Percentiles rank a stretch among this genome's conserved stretches.
phyloP scores from a whole-genome alignment of 2,888 invertebrate genomes.

The Emmelina monodactyla region DNA sequence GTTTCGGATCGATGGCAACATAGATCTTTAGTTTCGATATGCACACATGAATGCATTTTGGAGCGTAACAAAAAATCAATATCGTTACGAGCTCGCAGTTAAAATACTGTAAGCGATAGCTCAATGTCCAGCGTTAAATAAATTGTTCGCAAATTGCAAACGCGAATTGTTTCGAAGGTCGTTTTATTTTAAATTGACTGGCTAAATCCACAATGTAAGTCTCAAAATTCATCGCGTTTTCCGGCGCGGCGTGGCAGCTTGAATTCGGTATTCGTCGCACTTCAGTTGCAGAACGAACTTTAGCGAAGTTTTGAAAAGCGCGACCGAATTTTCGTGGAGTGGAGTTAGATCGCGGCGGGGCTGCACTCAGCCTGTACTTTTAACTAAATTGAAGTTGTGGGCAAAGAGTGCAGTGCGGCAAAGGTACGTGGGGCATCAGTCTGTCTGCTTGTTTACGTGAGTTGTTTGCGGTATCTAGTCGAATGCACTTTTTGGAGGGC shows the following conservation, averaged over 20 bases:
- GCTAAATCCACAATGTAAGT: not conserved
- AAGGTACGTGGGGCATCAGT: constrained; percentile 44
- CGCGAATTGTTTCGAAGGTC: not conserved
- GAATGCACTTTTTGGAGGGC: constrained; percentile 28
- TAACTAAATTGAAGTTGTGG: constrained; percentile 59
- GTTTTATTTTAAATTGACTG: not conserved
- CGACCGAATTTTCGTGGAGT: constrained; percentile 27
- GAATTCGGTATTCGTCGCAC: constrained; percentile 16
- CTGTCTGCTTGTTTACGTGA: constrained; percentile 29
- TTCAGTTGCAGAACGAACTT: constrained; percentile 23
- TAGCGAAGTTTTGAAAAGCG: constrained; percentile 23
- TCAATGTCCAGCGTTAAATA: too few species aligned
- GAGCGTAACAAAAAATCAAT: too few species aligned
- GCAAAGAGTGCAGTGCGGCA: constrained; percentile 32
- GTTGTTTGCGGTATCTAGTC: constrained; percentile 25
- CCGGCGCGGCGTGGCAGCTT: not conserved
- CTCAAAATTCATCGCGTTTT: constrained; percentile 12
- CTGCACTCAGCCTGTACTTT: constrained; percentile 49
- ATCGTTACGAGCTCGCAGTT: too few species aligned
- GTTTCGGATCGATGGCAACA: constrained; percentile 1
- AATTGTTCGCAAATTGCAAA: too few species aligned
- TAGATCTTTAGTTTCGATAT: not conserved
- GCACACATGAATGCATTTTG: not conserved
- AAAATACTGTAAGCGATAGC: too few species aligned
- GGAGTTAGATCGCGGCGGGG: constrained; percentile 39